A percentile compares a stretch with the other conserved stretches of the same genome.
phyloP scores from a whole-genome alignment of 2,113 vertebrate species.

The Cottus gobio region DNA sequence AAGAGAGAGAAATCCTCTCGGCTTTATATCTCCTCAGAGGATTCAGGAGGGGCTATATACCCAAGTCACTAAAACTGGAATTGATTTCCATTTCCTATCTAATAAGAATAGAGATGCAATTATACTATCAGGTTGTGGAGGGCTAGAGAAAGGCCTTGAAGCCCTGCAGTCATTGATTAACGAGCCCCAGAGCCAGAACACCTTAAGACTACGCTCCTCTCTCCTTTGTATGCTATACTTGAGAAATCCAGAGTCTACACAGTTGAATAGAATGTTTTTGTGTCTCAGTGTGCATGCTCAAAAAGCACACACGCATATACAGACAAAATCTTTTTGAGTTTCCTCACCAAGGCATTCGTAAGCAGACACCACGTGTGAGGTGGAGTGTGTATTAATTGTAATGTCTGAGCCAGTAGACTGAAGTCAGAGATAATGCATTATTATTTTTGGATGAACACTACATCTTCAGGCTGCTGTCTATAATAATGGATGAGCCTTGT shows the following conservation, averaged over 20 bases:
- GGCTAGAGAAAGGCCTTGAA: conserved; percentile 21
- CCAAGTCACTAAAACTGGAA: conserved; percentile 4
- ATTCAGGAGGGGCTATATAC: conserved; percentile 11
- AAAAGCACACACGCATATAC: neutral
- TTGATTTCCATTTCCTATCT: conserved; percentile 57
- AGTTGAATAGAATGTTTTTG: neutral
- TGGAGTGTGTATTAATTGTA: neutral
- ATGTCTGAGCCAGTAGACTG: neutral
- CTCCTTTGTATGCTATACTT: neutral
- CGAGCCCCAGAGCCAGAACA: neutral
- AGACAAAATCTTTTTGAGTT: neutral
- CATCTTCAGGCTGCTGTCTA: conserved; percentile 16
- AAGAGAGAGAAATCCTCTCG: conserved; percentile 18
- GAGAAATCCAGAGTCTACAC: conserved; percentile 17
- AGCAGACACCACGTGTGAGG: neutral
- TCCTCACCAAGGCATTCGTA: neutral
- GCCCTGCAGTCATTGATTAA: conserved; percentile 34
- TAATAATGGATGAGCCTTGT: neutral
- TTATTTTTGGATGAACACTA: neutral
- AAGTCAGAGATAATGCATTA: neutral
- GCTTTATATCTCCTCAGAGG: conserved; percentile 13
- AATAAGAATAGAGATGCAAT: conserved; percentile 54
- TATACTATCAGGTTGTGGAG: conserved; percentile 22
- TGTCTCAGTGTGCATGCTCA: neutral
- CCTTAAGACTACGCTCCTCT: neutral